Evolutionary conservation across 2,797 vertebrate species (phyloP), one percentile per base, ranked within the genome.

Genomic region (Protosalanx chinensis): DNA sequence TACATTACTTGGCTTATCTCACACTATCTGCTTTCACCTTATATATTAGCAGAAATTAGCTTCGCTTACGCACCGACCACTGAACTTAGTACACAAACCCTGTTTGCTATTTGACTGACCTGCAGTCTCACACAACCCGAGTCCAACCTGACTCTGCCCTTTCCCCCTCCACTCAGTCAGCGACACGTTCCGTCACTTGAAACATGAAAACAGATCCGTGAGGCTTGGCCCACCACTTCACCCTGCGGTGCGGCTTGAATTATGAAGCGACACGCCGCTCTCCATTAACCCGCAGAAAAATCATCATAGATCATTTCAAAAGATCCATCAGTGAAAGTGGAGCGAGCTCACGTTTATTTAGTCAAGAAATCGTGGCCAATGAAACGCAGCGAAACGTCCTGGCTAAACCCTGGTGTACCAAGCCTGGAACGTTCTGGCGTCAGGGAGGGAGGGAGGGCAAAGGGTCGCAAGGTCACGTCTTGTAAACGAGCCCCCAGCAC

Each of bases 401-500:
- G 53, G 41, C 72, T 7, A 27, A 66, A 68, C 30, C 53, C 46
- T 37, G 12, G 35, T 27, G 35, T 27, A 13, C 68, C 64, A 66
- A 10, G 61, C 41, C 46, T 83, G 72, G 23, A 65, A 63, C 29
- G 33, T 23, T 60, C 15, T 10, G 23, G 65, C 76, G 58, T 62
- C 75, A 49, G 18, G 60, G 13, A 73, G 35, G 32, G 57, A 16
- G 30, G 59, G 58, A 27, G 59, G 77, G 78, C 78, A 72, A 58
- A 61, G 64, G 72, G 78, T 79, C 79, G 72, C 57, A 53, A 68
- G 68, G 72, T 70, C 2, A 73, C n/a, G 4, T 71, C 62, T 62
- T 60, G 51, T 68, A 68, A 73, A 75, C 58, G 76, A 72, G 64
- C 68, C 67, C 16, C 8, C 65, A 12, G 0, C 51, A 15, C 71